These are phyloP conservation scores for Agapornis canus DNA, from an alignment of 2,797 vertebrate species.

Conservation along the genomic window DNA sequence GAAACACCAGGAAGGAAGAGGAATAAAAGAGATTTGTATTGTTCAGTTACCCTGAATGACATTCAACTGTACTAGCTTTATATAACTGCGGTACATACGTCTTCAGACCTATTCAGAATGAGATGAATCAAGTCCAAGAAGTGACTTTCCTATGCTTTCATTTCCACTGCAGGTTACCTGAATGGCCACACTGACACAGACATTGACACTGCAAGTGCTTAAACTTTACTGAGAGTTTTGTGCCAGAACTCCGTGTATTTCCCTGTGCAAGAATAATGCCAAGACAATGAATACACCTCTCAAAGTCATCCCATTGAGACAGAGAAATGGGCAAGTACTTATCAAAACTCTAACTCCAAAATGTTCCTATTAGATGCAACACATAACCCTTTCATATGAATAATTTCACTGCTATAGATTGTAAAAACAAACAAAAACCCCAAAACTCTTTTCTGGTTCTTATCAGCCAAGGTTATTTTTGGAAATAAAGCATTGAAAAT, in stretches of 20 bases:
- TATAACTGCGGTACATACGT: not conserved
- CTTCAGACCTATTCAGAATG: not conserved
- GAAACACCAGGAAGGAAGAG: not conserved
- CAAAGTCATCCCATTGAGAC: not conserved
- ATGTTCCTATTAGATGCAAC: not conserved
- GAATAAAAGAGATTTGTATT: not conserved
- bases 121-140: not conserved
- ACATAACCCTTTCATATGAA: not conserved
- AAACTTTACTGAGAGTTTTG: not conserved
- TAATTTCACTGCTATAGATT: not conserved
- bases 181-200: not conserved
- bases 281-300: not conserved
- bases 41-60: not conserved
- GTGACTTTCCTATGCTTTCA: not conserved
- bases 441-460: not conserved
- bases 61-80: not conserved
- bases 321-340: not conserved
- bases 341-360: not conserved
- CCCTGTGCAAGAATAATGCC: not conserved
- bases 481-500: not conserved
- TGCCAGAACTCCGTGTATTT: not conserved
- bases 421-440: too few species aligned
- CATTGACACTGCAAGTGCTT: not conserved
- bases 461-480: not conserved
- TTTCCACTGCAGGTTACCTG: not conserved